Percentiles rank a stretch among this genome's conserved stretches.
Evolutionary conservation across 2,797 vertebrate genomes (phyloP).

Genomic region (Gallinago nigripennis): DNA sequence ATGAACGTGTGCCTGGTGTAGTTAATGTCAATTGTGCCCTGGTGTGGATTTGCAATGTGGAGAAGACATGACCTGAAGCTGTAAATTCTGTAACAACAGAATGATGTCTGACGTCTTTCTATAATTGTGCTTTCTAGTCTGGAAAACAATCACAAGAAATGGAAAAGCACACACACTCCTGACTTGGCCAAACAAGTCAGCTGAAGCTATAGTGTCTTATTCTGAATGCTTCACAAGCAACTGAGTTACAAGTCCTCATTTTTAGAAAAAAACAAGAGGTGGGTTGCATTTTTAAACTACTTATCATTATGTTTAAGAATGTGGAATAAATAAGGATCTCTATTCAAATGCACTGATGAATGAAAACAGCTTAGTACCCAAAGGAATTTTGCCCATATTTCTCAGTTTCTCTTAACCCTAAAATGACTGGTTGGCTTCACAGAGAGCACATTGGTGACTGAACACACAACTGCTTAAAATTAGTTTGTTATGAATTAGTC

Average conservation of each 20-base stretch:
- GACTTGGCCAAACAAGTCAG: background rate
- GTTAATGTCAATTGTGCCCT: background rate
- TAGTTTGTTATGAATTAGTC: background rate
- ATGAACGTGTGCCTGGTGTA: background rate
- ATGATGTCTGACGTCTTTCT: background rate
- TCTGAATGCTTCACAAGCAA: background rate
- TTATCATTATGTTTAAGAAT: background rate
- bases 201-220: background rate
- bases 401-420: background rate
- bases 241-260: background rate
- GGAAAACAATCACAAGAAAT: background rate
- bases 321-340: background rate
- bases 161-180: background rate
- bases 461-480: background rate
- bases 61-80: background rate
- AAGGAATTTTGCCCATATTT: background rate
- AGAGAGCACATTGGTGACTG: background rate
- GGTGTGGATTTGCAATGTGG: background rate
- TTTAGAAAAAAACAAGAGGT: background rate
- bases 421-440: background rate
- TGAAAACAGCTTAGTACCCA: background rate
- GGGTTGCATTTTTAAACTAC: background rate
- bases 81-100: background rate
- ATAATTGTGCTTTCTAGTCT: background rate
- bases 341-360: background rate